Evolutionary conservation across 2,113 vertebrate species (phyloP).

Genomic region (Cyprinodon variegatus): DNA sequence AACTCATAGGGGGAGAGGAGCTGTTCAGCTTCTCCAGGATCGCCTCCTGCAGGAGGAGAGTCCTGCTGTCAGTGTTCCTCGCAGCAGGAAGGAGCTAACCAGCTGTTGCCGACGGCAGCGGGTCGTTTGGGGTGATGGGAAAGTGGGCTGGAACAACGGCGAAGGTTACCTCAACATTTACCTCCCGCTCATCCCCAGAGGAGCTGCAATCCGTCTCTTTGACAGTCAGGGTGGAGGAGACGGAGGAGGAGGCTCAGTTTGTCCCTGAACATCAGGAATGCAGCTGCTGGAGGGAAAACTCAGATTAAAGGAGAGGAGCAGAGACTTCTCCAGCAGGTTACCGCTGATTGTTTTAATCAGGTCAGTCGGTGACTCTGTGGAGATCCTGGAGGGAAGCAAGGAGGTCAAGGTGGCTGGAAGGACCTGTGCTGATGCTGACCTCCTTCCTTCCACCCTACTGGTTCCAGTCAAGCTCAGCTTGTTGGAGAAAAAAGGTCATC

Average conservation of each 20-base stretch:
- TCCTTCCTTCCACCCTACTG: too few relatives aligned
- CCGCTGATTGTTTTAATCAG: too few relatives aligned
- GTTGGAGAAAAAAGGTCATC: too few relatives aligned
- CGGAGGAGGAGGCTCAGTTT: background rate
- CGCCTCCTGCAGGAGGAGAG: background rate
- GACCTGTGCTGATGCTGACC: too few relatives aligned
- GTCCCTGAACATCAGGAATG: slow-evolving; percentile 22
- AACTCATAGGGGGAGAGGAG: background rate
- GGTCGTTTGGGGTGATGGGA: background rate
- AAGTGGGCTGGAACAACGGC: slow-evolving; percentile 30
- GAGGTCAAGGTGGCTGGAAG: too few relatives aligned
- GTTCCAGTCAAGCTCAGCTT: too few relatives aligned
- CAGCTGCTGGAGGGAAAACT: background rate
- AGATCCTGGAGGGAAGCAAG: too few relatives aligned
- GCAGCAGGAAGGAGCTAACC: slow-evolving; percentile 2
- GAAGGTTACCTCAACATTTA: slow-evolving; percentile 48
- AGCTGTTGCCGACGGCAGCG: background rate
- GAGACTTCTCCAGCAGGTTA: too few relatives aligned
- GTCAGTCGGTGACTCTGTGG: too few relatives aligned
- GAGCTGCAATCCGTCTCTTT: slow-evolving; percentile 38
- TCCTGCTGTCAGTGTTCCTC: background rate
- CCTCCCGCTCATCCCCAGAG: slow-evolving; percentile 28
- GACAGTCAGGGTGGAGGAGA: slow-evolving; percentile 33
- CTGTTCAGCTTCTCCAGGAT: slow-evolving; percentile 11
- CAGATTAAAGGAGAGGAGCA: background rate